Conservation (phyloP, 1,140 invertebrate species). For the Daktulosphaira vitifoliae region DNA sequence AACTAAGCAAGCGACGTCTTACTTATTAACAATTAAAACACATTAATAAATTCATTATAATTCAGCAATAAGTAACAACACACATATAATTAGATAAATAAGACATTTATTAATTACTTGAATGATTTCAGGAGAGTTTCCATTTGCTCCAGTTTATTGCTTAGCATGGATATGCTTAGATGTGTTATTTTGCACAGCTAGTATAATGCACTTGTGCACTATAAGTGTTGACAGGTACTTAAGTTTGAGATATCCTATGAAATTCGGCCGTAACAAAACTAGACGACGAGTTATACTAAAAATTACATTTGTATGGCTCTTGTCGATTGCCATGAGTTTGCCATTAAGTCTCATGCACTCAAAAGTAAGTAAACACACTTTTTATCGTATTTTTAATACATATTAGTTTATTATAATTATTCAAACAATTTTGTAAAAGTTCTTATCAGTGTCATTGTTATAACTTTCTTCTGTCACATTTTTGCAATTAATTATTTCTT, state of each 20-base stretch:
- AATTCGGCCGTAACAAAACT: constrained; percentile 83
- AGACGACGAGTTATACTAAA: constrained; percentile 74
- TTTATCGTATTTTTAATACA: background rate
- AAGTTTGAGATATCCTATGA: constrained; percentile 75
- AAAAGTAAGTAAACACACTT: constrained; percentile 49
- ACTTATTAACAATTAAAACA: too few species aligned
- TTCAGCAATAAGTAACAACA: too few species aligned
- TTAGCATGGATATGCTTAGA: constrained; percentile 83
- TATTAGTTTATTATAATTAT: too few species aligned
- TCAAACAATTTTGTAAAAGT: too few species aligned
- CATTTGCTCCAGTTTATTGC: constrained; percentile 68
- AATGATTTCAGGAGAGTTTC: constrained; percentile 65
- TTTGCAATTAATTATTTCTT: too few species aligned
- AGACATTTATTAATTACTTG: constrained; percentile 5
- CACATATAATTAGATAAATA: too few species aligned
- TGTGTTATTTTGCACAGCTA: constrained; percentile 90
- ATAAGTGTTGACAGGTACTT: constrained; percentile 88
- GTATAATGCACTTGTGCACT: constrained; percentile 91
- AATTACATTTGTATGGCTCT: constrained; percentile 82
- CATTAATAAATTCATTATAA: too few species aligned
- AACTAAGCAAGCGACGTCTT: too few species aligned
- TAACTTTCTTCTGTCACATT: too few species aligned
- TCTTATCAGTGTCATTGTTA: too few species aligned
- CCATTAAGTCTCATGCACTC: constrained; percentile 81
- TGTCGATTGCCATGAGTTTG: constrained; percentile 79